phyloP scores from a whole-genome alignment of 2,797 vertebrate genomes.

The Erpetoichthys calabaricus region DNA sequence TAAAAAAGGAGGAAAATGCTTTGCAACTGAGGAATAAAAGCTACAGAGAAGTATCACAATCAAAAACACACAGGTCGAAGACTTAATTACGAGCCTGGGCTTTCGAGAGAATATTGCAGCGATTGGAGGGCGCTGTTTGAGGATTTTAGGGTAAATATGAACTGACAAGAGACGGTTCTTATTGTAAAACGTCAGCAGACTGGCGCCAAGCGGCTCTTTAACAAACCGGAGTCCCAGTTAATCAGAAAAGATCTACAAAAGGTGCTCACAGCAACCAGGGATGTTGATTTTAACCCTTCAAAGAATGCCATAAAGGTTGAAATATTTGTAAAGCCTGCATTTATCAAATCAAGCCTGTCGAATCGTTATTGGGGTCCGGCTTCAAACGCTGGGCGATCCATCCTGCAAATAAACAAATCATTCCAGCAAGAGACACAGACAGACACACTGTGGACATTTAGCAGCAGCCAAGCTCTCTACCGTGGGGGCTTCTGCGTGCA shows the following conservation, averaged over 20 bases:
- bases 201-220: conserved; percentile 74
- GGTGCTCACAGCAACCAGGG: conserved; percentile 27
- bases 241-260: conserved; percentile 44
- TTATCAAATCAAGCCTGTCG: conserved; percentile 3
- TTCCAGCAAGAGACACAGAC: neutral
- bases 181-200: conserved; percentile 66
- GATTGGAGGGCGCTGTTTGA: conserved; percentile 33
- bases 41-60: conserved; percentile 20
- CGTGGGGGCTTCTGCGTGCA: too few relatives aligned
- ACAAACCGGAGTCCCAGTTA: conserved; percentile 48
- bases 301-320: conserved; percentile 11
- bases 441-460: neutral
- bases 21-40: conserved; percentile 9
- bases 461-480: too few relatives aligned
- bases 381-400: too few relatives aligned
- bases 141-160: conserved; percentile 65
- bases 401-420: neutral
- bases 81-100: conserved; percentile 27
- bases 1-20: conserved; percentile 10
- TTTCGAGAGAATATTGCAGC: conserved; percentile 27
- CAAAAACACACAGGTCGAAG: conserved; percentile 13
- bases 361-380: neutral
- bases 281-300: conserved; percentile 5
- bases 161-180: conserved; percentile 76
- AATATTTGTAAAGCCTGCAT: conserved; percentile 7